Evolutionary conservation across 2,797 vertebrate genomes (phyloP).

Genomic region (Diplodus sargus): DNA sequence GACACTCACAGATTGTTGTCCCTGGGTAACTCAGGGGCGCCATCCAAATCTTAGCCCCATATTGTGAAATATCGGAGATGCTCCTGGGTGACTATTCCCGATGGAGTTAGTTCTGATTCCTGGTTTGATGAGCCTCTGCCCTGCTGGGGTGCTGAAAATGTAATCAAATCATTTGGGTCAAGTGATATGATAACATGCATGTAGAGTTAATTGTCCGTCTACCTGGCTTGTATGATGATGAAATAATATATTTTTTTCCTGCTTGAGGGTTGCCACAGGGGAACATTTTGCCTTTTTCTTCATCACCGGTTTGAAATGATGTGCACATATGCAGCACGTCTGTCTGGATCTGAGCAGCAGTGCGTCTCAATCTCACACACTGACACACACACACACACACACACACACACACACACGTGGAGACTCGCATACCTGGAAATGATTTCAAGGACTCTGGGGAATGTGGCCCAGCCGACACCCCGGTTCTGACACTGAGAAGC

Average conservation of each 20-base stretch:
- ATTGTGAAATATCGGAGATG: slow-evolving; percentile 45
- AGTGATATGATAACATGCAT: slow-evolving; percentile 45
- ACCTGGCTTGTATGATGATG: slow-evolving; percentile 72
- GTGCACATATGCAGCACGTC: slow-evolving; percentile 21
- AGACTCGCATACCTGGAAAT: slow-evolving; percentile 56
- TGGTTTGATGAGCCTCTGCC: slow-evolving; percentile 44
- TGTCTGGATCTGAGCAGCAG: slow-evolving; percentile 34
- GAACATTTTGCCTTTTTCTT: slow-evolving; percentile 49
- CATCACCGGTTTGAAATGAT: slow-evolving; percentile 53
- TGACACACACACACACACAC: neutral
- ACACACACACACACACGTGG: slow-evolving; percentile 29
- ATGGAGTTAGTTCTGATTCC: slow-evolving; percentile 25
- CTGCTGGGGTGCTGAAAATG: slow-evolving; percentile 28
- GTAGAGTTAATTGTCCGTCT: slow-evolving; percentile 77
- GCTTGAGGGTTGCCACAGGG: slow-evolving; percentile 18
- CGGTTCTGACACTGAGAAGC: slow-evolving; percentile 42
- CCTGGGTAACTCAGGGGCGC: slow-evolving; percentile 57
- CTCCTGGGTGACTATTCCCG: slow-evolving; percentile 25
- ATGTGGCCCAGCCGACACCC: slow-evolving; percentile 34
- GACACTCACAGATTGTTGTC: slow-evolving; percentile 75
- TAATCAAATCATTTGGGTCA: slow-evolving; percentile 20
- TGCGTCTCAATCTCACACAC: slow-evolving; percentile 32
- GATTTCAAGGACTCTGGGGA: slow-evolving; percentile 61
- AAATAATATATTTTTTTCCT: slow-evolving; percentile 85
- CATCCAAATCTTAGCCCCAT: slow-evolving; percentile 59